Evolutionary conservation across 1,140 invertebrate species (phyloP).

Genomic region (Eriocheir sinensis): DNA sequence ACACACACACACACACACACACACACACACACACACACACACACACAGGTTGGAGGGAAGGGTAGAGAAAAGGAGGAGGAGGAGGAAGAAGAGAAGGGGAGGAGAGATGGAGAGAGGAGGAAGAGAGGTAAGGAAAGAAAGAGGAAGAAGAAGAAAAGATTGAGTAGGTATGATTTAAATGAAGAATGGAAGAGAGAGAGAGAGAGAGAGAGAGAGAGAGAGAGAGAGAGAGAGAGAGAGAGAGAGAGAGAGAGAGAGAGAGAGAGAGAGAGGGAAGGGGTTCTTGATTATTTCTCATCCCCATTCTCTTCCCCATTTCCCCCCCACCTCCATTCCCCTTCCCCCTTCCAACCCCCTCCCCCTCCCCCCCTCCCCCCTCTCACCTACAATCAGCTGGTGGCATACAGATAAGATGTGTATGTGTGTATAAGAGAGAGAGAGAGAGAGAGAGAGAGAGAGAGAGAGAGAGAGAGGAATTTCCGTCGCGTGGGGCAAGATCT

Average conservation of each 20-base stretch:
- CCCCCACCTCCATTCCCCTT: too few species aligned
- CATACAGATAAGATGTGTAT: too few species aligned
- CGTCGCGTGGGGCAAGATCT: too few species aligned
- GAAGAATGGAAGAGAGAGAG: neutral
- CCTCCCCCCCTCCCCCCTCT: too few species aligned
- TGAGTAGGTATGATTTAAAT: neutral
- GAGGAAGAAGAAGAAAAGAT: neutral
- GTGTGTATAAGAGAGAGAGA: slow-evolving; percentile 31
- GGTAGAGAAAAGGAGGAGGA: neutral
- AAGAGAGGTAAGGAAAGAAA: neutral
- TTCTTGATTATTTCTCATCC: too few species aligned
- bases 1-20: too few species aligned
- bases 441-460: slow-evolving; percentile 52
- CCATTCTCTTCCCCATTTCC: too few species aligned
- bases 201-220: neutral
- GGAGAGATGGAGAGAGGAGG: neutral
- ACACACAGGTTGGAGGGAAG: too few species aligned
- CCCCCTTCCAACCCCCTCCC: too few species aligned
- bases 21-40: too few species aligned
- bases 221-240: neutral
- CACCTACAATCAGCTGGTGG: too few species aligned
- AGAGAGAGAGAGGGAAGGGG: neutral
- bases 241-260: neutral
- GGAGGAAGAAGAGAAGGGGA: too few species aligned
- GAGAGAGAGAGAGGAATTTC: neutral